These are phyloP conservation scores for Aphaenogaster ashmeadi DNA, from an alignment of 1,140 invertebrate genomes.

Conservation along the genomic window DNA sequence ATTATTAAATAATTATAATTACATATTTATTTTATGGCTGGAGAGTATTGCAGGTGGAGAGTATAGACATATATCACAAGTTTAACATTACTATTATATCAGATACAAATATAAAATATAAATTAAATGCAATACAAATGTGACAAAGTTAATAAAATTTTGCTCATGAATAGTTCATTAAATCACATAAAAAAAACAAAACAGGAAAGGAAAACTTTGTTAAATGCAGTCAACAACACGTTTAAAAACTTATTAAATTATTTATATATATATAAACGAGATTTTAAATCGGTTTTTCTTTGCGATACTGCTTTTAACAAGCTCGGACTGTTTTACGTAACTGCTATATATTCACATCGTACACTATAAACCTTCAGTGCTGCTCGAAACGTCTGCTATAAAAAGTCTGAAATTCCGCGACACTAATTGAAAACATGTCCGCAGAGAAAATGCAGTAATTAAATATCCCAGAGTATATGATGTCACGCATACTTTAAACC, in stretches of 20 bases:
- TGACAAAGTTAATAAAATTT: constrained; percentile 3
- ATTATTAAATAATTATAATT: constrained; percentile 8
- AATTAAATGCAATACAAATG: constrained; percentile 2
- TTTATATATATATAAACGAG: background rate
- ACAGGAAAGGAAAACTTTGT: background rate
- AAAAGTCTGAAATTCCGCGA: constrained; percentile 21
- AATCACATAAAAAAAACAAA: background rate
- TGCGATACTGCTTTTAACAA: constrained; percentile 52
- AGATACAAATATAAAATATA: background rate
- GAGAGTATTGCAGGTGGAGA: background rate
- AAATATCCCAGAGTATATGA: constrained; percentile 39
- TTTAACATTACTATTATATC: background rate
- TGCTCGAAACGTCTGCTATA: constrained; percentile 14
- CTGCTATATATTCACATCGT: constrained; percentile 4
- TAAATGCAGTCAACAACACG: background rate
- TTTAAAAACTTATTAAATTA: constrained; percentile 35
- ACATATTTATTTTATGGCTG: background rate
- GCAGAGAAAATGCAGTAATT: constrained; percentile 42
- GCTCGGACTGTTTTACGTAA: background rate
- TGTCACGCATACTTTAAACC: background rate
- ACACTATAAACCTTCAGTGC: constrained; percentile 10
- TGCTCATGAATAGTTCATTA: background rate
- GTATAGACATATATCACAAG: background rate
- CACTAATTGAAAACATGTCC: constrained; percentile 41
- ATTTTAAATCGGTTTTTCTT: constrained; percentile 22